Evolutionary conservation across 2,888 invertebrate genomes (phyloP).

Genomic region (Ornithoptera priamus): DNA sequence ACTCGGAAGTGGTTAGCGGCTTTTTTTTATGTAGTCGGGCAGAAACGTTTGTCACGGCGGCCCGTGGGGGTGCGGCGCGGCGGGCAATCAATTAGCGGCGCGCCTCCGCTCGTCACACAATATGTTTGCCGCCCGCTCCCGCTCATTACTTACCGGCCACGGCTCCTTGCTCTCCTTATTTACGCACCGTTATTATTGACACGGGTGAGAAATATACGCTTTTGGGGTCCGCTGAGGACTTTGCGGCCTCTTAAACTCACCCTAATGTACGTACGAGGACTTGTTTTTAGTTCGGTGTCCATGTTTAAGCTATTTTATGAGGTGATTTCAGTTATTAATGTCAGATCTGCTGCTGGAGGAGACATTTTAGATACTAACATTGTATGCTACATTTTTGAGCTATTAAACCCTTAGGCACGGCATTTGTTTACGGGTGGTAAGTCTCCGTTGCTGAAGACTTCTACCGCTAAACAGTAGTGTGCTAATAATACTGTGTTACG

Average conservation of each 20-base stretch:
- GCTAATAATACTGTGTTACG: no score
- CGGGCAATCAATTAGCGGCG: conserved; percentile 70
- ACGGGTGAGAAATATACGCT: conserved; percentile 39
- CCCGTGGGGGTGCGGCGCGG: conserved; percentile 45
- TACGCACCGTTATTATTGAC: conserved; percentile 39
- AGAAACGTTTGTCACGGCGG: conserved; percentile 33
- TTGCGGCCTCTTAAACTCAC: conserved; percentile 16
- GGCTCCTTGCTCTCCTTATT: conserved; percentile 47
- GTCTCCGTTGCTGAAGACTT: no score
- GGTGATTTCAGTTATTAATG: no score
- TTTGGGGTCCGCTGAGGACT: conserved; percentile 29
- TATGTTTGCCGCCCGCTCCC: conserved; percentile 65
- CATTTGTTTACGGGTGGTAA: no score
- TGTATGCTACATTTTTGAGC: no score
- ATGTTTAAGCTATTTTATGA: no score
- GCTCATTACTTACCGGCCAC: conserved; percentile 74
- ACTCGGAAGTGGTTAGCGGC: conserved; percentile 6
- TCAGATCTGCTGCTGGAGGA: no score
- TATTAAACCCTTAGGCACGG: no score
- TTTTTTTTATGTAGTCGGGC: conserved; percentile 14
- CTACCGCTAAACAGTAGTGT: no score
- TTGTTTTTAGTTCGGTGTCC: conserved; percentile 3
- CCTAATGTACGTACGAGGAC: conserved; percentile 10
- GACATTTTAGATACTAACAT: no score
- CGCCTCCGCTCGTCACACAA: conserved; percentile 58